Evolutionary conservation across 2,888 invertebrate genomes (phyloP).

Genomic region (Stenodema calcarata): DNA sequence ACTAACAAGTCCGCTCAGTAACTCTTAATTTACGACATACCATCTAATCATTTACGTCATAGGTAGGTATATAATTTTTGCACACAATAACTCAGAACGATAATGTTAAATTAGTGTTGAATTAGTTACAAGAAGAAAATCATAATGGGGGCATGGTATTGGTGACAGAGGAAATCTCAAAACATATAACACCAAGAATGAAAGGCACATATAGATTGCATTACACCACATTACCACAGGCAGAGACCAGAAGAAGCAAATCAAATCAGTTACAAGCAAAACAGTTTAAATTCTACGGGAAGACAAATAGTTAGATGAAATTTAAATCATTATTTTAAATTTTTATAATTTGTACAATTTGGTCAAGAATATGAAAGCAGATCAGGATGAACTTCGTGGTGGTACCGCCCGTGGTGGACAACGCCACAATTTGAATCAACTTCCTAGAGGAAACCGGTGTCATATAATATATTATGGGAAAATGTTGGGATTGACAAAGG

Average conservation of each 20-base stretch:
- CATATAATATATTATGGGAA: background rate
- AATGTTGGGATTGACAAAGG: background rate
- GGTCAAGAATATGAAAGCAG: background rate
- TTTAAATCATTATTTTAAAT: too few relatives aligned
- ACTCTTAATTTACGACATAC: too few relatives aligned
- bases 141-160: background rate
- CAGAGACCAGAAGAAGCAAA: slow-evolving; percentile 19
- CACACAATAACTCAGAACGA: too few relatives aligned
- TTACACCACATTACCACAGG: slow-evolving; percentile 49
- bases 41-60: too few relatives aligned
- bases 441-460: background rate
- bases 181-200: background rate
- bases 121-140: too few relatives aligned
- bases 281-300: slow-evolving; percentile 16
- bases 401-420: slow-evolving; percentile 8
- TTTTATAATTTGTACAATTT: background rate
- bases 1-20: too few relatives aligned
- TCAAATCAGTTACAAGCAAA: slow-evolving; percentile 22
- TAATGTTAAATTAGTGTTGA: too few relatives aligned
- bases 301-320: too few relatives aligned
- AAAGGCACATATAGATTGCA: slow-evolving; percentile 25
- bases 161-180: background rate
- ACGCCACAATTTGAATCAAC: slow-evolving; percentile 27
- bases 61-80: too few relatives aligned
- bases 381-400: background rate